Conservation (phyloP, 1,140 invertebrate species). For the Sipha flava region DNA sequence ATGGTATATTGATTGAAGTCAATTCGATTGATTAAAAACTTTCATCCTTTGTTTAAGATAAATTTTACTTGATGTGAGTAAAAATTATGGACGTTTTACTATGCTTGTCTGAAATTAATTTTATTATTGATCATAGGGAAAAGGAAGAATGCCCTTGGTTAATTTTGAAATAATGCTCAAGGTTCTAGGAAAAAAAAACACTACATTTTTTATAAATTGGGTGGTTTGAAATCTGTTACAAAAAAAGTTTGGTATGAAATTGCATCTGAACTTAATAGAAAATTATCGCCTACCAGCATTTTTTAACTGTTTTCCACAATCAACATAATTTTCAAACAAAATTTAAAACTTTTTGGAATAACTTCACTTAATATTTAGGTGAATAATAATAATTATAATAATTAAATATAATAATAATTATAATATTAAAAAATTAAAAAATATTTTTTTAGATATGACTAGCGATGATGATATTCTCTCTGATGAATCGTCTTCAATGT, state of each 20-base stretch:
- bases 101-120: too few species aligned
- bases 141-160: not conserved
- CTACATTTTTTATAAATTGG: not conserved
- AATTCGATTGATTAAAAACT: too few species aligned
- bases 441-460: too few species aligned
- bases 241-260: not conserved
- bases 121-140: too few species aligned
- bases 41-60: too few species aligned
- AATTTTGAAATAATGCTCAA: not conserved
- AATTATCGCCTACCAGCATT: not conserved
- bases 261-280: not conserved
- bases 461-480: not conserved
- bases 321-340: not conserved
- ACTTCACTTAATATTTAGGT: not conserved
- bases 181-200: not conserved
- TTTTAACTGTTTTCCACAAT: not conserved
- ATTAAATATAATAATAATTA: too few species aligned
- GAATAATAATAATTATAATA: too few species aligned
- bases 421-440: too few species aligned
- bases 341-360: not conserved
- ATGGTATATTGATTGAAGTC: too few species aligned
- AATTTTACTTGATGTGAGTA: too few species aligned
- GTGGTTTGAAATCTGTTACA: not conserved
- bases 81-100: too few species aligned
- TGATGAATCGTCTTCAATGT: not conserved